Evolutionary conservation across 2,113 vertebrate species (phyloP).

Genomic region (Alouatta palliata): DNA sequence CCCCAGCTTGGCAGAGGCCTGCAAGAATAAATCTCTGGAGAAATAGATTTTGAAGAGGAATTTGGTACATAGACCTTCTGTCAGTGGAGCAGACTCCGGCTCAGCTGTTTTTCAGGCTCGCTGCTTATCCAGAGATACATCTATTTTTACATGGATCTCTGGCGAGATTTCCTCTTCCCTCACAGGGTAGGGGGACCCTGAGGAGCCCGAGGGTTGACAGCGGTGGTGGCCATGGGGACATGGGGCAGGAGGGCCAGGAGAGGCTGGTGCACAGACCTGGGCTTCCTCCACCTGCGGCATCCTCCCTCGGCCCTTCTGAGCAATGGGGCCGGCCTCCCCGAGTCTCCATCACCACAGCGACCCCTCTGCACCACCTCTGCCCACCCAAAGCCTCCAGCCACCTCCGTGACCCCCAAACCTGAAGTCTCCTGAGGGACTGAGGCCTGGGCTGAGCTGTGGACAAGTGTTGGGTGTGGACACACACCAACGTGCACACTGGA

Average conservation of each 20-base stretch:
- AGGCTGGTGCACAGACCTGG: neutral
- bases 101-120: conserved; percentile 72
- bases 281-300: neutral
- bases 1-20: conserved; percentile 21
- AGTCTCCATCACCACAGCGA: accelerated
- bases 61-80: conserved; percentile 77
- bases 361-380: accelerated
- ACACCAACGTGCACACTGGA: accelerated
- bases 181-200: accelerated
- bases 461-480: accelerated
- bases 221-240: accelerated
- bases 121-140: conserved; percentile 75
- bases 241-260: accelerated
- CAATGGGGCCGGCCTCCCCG: neutral
- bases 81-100: conserved; percentile 66
- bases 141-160: conserved; percentile 70
- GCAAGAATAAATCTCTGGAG: conserved; percentile 63
- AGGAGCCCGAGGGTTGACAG: neutral
- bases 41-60: conserved; percentile 77
- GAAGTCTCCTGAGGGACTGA: neutral
- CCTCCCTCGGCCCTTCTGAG: neutral
- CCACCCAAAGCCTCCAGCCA: neutral
- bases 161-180: conserved; percentile 46
- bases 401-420: neutral
- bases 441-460: neutral